A percentile compares a stretch with the other conserved stretches of the same genome.
phyloP scores from a whole-genome alignment of 2,797 vertebrate species.

The Notamacropus eugenii region DNA sequence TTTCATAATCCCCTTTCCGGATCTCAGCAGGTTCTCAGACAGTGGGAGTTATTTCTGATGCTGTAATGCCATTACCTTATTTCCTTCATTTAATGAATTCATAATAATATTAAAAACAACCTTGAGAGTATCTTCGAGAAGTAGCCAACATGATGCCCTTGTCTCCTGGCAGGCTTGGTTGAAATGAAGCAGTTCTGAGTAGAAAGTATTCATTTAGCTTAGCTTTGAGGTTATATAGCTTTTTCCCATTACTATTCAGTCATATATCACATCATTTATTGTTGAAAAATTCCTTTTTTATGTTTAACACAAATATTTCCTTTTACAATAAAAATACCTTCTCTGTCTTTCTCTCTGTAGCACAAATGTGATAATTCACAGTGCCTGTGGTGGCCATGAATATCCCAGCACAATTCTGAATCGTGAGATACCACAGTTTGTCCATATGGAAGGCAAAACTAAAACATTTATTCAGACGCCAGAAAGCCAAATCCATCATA shows the following conservation, averaged over 20 bases:
- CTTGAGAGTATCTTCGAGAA: constrained; percentile 21
- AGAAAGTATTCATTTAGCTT: neutral
- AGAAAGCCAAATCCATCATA: no score
- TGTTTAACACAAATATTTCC: neutral
- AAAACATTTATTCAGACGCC: no score
- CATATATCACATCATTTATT: neutral
- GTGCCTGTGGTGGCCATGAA: no score
- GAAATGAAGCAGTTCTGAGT: constrained; percentile 13
- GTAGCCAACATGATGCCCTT: neutral
- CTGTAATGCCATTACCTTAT: neutral
- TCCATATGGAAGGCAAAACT: no score
- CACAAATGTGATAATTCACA: no score
- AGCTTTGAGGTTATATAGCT: neutral
- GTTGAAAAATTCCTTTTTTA: neutral
- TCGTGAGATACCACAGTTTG: no score
- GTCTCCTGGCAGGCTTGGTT: neutral
- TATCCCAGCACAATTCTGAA: no score
- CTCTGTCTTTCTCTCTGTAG: neutral
- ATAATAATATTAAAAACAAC: constrained; percentile 15
- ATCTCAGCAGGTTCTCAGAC: constrained; percentile 1
- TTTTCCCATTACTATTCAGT: neutral
- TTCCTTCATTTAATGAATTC: constrained; percentile 33
- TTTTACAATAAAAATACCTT: neutral
- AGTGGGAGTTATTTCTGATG: neutral
- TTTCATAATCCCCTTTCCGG: neutral